Conservation (phyloP, 92 coral and sea anemone species). For the Anthopleura xanthogrammica region DNA sequence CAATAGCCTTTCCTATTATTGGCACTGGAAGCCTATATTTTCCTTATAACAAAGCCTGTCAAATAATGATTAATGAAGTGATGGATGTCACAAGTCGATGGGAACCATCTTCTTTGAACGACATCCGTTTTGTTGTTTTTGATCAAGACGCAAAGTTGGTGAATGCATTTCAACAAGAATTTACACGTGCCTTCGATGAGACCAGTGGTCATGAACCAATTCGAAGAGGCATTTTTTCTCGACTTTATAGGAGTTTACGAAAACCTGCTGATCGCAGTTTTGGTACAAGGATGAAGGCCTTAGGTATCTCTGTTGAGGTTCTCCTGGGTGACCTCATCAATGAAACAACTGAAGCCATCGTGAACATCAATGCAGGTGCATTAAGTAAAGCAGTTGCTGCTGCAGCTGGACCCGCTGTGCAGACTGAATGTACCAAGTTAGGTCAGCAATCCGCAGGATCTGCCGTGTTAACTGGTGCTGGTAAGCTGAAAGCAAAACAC, state of each 20-base stretch:
- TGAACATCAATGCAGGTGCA: conserved; percentile 64
- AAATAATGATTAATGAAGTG: conserved; percentile 58
- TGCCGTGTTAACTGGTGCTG: conserved; percentile 48
- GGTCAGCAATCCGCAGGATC: conserved; percentile 58
- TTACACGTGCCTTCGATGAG: background rate
- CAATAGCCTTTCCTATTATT: conserved; percentile 74
- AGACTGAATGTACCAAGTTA: conserved; percentile 34
- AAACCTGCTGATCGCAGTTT: background rate
- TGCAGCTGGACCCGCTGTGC: conserved; percentile 33
- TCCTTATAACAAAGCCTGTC: conserved; percentile 57
- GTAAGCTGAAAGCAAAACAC: conserved; percentile 27
- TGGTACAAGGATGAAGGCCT: background rate
- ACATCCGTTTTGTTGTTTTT: conserved; percentile 80
- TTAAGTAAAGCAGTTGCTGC: conserved; percentile 53
- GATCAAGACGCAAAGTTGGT: conserved; percentile 53
- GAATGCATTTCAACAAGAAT: conserved; percentile 58
- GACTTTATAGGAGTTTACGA: background rate
- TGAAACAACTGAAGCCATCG: conserved; percentile 60
- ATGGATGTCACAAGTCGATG: conserved; percentile 30
- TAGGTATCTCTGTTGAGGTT: conserved; percentile 16
- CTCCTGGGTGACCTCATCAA: conserved; percentile 29
- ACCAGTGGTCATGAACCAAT: background rate
- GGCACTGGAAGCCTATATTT: conserved; percentile 70
- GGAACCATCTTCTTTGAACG: conserved; percentile 34
- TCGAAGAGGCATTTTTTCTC: background rate